phyloP scores from a whole-genome alignment of 2,113 vertebrate genomes.

The Herpailurus yagouaroundi region DNA sequence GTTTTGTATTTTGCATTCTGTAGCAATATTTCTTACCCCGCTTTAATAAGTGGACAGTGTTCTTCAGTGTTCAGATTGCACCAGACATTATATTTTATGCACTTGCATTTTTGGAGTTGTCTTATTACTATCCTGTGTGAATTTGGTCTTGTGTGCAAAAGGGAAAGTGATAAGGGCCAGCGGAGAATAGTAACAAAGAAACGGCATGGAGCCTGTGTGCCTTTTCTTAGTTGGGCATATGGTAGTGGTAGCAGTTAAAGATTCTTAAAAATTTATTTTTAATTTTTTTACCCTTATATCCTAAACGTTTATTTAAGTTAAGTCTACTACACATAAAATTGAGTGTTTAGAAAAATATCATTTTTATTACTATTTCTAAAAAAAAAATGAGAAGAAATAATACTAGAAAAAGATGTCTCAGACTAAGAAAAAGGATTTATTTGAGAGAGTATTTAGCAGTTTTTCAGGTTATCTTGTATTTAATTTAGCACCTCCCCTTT shows the following conservation, averaged over 20 bases:
- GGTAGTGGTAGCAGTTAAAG: background rate
- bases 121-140: background rate
- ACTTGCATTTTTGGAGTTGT: background rate
- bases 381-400: background rate
- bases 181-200: background rate
- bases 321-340: background rate
- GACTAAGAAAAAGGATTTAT: background rate
- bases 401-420: background rate
- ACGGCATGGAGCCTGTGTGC: background rate
- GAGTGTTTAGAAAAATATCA: background rate
- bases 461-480: background rate
- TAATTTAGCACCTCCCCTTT: background rate
- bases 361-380: conserved; percentile 20
- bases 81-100: background rate
- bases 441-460: background rate
- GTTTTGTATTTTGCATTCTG: background rate
- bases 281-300: background rate
- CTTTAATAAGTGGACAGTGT: background rate
- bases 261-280: background rate
- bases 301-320: background rate
- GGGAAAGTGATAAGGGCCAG: background rate
- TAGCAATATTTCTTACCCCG: background rate
- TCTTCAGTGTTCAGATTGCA: background rate
- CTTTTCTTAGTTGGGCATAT: background rate
- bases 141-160: background rate